Evolutionary conservation across 2,113 vertebrate species (phyloP).

Genomic region (Saccopteryx leptura): DNA sequence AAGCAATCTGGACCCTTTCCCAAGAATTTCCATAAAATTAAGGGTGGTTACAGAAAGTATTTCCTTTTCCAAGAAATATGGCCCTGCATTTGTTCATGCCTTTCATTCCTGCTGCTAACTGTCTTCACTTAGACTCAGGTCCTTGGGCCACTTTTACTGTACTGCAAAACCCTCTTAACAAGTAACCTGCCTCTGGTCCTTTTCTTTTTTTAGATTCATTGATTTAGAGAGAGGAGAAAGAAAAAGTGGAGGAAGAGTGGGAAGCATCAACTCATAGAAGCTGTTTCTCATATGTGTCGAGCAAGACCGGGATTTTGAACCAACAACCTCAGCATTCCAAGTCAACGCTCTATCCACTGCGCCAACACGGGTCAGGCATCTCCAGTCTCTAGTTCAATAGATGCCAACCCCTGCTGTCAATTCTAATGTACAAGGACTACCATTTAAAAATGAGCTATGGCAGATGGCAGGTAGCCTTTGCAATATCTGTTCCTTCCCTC

Average conservation of each 20-base stretch:
- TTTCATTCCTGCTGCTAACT: background rate
- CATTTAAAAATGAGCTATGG: background rate
- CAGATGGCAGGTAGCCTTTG: background rate
- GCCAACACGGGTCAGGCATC: no score
- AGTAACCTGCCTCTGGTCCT: background rate
- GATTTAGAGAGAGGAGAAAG: no score
- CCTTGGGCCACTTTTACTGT: background rate
- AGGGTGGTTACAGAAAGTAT: background rate
- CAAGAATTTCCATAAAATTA: slow-evolving; percentile 54
- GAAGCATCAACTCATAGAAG: no score
- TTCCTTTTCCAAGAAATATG: slow-evolving; percentile 37
- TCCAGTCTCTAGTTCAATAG: background rate
- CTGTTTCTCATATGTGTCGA: no score
- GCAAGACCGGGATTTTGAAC: no score
- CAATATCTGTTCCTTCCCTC: background rate
- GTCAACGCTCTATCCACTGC: no score
- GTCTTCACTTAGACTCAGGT: background rate
- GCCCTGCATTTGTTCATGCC: background rate
- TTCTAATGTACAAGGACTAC: background rate
- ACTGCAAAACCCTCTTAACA: slow-evolving; percentile 24
- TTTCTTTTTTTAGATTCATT: no score
- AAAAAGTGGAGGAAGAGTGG: no score
- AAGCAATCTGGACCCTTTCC: background rate
- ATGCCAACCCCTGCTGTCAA: background rate
- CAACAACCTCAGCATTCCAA: no score